A percentile compares a stretch with the other conserved stretches of the same genome.
These are phyloP conservation scores for Telmatochromis sp. DNA, from an alignment of 2,113 vertebrate species.

Conservation along the genomic window DNA sequence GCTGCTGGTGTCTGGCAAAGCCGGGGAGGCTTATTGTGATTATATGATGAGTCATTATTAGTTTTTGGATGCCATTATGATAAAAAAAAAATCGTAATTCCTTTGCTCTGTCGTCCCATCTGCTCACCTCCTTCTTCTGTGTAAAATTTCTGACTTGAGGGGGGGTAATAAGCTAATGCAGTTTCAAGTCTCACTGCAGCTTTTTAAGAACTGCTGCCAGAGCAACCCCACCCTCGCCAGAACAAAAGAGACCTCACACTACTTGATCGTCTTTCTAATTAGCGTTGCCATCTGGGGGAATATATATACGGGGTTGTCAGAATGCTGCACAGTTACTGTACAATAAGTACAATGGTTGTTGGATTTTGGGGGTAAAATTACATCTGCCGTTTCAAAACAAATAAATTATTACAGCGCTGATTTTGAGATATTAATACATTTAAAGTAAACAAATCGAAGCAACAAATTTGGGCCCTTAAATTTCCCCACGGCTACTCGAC, in stretches of 20 bases:
- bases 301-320: constrained; percentile 10
- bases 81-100: neutral
- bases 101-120: neutral
- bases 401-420: neutral
- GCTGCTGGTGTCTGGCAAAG: constrained; percentile 6
- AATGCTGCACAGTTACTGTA: neutral
- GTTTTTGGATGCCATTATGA: neutral
- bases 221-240: neutral
- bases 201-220: constrained; percentile 51
- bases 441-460: neutral
- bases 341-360: neutral
- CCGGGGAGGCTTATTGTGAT: neutral
- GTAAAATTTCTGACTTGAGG: constrained; percentile 30
- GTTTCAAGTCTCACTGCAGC: constrained; percentile 17
- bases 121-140: neutral
- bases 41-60: constrained; percentile 42
- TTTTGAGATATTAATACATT: neutral
- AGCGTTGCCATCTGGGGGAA: constrained; percentile 27
- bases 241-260: constrained; percentile 44
- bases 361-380: neutral
- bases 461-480: neutral
- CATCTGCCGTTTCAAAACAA: neutral
- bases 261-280: constrained; percentile 24
- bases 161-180: constrained; percentile 41
- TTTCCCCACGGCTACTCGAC: neutral